Base-by-base conservation (phyloP, 2,797 vertebrate genomes). In the Pyrocephalus nanus region DNA sequence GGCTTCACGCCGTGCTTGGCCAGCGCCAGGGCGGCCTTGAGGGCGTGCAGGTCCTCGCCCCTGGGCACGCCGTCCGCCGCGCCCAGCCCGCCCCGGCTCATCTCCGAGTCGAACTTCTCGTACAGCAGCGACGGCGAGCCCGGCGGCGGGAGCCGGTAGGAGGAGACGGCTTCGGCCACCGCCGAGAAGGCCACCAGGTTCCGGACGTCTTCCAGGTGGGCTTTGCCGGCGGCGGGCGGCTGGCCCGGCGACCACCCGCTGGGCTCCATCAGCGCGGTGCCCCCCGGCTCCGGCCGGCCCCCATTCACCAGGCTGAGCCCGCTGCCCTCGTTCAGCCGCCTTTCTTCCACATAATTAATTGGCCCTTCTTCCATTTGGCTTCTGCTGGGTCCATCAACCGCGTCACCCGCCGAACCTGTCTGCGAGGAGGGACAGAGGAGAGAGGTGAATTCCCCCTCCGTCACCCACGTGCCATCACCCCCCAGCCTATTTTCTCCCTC, bases 361-460 rank as follows among this genome's bases (percentile, higher is more conserved):
- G 98, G 98, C 98, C 99, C 99, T 98, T 98, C 98, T 99, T 99
- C 99, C 99, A 99, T 99, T 98, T 98, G 99, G 98, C 98, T 98
- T 98, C 98, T 98, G 98, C 98, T 98, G 98, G 98, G 99, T 99
- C 99, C 99, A 99, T 99, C 99, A 98, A 99, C 98, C 89, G 97
- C 96, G 98, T 97, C 94, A 98, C 98, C 98, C 97, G 98, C 98
- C 95, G 97, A 98, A 98, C 99, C 98, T 98, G 98, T 98, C 99
- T 99, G 98, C 79, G 64, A 94, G 64, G 22, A 95, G 30, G 78
- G 64, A 92, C n/a, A 80, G 16, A 55, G n/a, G 34, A 48, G 26
- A 67, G 60, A 32, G 0, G 2, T 93, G 23, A 94, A 32, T 45
- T 18, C 34, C 57, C 27, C 8, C 2, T 2, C 43, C 58, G 9